Percentiles rank a stretch among this genome's conserved stretches.
Evolutionary conservation across 2,888 invertebrate genomes (phyloP).

Genomic region (Synanthedon formicaeformis): DNA sequence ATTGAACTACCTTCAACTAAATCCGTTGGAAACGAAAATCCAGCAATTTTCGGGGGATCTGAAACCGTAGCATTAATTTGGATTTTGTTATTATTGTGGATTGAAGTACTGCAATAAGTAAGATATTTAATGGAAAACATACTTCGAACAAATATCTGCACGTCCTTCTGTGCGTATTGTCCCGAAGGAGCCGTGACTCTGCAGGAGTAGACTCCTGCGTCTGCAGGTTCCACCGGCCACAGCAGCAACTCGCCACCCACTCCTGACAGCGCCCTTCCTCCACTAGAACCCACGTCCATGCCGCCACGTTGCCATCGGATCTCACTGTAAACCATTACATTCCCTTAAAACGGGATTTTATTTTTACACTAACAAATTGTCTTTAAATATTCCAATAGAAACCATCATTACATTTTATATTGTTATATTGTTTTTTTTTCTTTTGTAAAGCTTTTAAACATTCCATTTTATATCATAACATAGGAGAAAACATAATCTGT

Average conservation of each 20-base stretch:
- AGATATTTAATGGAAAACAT: constrained; percentile 26
- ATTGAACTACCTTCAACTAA: constrained; percentile 86
- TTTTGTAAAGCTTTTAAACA: too few species aligned
- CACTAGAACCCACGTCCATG: constrained; percentile 28
- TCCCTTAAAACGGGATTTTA: too few species aligned
- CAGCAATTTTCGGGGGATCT: constrained; percentile 87
- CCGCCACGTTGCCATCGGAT: constrained; percentile 59
- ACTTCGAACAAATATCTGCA: constrained; percentile 81
- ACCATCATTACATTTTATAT: too few species aligned
- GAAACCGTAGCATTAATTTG: constrained; percentile 11
- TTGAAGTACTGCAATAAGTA: too few species aligned
- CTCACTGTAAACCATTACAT: constrained; percentile 27
- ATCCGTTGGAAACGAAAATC: constrained; percentile 84
- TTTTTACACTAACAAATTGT: too few species aligned
- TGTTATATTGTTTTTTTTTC: too few species aligned
- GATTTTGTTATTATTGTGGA: too few species aligned
- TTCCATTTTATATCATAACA: too few species aligned
- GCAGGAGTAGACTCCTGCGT: constrained; percentile 85
- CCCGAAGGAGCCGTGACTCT: constrained; percentile 79
- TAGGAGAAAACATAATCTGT: too few species aligned
- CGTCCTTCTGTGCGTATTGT: constrained; percentile 80
- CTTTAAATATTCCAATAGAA: too few species aligned
- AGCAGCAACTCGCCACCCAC: constrained; percentile 42
- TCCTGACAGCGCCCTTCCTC: constrained; percentile 36
- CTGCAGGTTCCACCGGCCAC: constrained; percentile 72